Evolutionary conservation across 2,113 vertebrate species (phyloP), one percentile per base, ranked within the genome.

Genomic region (Corythornis vintsioides): DNA sequence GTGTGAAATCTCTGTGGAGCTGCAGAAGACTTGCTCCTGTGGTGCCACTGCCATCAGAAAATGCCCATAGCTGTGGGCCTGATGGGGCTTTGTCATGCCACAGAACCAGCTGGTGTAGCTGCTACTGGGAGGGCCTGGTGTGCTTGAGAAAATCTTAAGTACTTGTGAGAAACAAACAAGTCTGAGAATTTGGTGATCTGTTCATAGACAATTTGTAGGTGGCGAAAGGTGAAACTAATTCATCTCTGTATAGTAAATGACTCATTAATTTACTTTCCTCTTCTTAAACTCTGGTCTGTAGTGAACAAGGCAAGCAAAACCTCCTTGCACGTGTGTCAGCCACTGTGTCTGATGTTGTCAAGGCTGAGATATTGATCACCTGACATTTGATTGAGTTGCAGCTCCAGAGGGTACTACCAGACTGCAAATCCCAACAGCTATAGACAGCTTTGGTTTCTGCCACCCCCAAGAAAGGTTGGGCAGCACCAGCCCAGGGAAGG

Each of bases 11-110:
- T 31, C 59, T 57, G 35, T 50, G 43, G 55, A 38, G 6, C 13
- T 2, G 4, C 21, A 56, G 74, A 20, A 64, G 20, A 56, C 4
- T 33, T 79, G 35, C 26, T 59, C 45, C 57, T 31, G 5, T 8
- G 14, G 22, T 25, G 15, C 26, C 31, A 11, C 3, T 35, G 33
- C 33, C 52, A 24, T 28, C 33, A 25, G 45, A 43, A 64, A 31
- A 40, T 5, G 5, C 31, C 43, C 1, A 0, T 3, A 45, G 28
- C 53, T 4, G 0, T 28, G 43, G 25, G 25, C 4, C 33, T 50
- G 57, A 8, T 0, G 3, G 17, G 42, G 15, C 15, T 33, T 19
- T 61, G 40, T 17, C 22, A 3, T 16, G 40, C 15, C 55, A 14
- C 10, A 55, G 25, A 33, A 40, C 43, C 20, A 13, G 43, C 55